Evolutionary conservation across 2,888 invertebrate species (phyloP), one percentile per base, ranked within the genome.

Genomic region (Hirtodrosophila duncani): DNA sequence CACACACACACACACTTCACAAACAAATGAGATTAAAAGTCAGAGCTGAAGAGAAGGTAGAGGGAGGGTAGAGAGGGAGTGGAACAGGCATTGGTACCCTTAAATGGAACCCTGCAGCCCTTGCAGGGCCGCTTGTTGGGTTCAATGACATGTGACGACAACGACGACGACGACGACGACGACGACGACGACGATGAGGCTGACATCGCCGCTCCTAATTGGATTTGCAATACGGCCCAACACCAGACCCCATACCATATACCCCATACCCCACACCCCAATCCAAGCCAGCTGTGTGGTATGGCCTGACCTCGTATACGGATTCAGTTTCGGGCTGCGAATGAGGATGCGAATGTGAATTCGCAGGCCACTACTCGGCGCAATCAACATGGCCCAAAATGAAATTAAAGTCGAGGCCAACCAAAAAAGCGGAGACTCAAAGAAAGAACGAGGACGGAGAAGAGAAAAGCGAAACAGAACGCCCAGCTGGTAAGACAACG

Each of bases 71-170:
- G 39, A 16, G 17, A 30, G 46, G 29, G 4, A 30, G 30, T 45
- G 13, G 30, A 46, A 45, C 46, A 29, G 21, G 9, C 30, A 30
- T 13, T 44, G 43, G 27, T 26, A 26, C 44, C 45, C 27, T 26
- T 44, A 26, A 20, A 11, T n/a, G 10, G 43, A 45, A 29, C 44
- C 30, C 16, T 46, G 18, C 41, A 31, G 24, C 31, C 31, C 38
- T 24, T 45, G 43, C 20, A 27, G 36, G 43, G n/a, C n/a, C n/a
- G n/a, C n/a, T n/a, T n/a, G n/a, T n/a, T 44, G 21, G 62, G 77
- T 80, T 71, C 78, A 77, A 77, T 72, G 80, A 80, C 71, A 77
- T 61, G 58, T 67, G 56, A 71, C 52, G 56, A 39, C 45, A 44
- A 24, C 24, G n/a, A n/a, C n/a, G n/a, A n/a, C n/a, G 10, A 5